These are phyloP conservation scores for Mythimna loreyi DNA, from an alignment of 2,888 invertebrate genomes.

Conservation along the genomic window DNA sequence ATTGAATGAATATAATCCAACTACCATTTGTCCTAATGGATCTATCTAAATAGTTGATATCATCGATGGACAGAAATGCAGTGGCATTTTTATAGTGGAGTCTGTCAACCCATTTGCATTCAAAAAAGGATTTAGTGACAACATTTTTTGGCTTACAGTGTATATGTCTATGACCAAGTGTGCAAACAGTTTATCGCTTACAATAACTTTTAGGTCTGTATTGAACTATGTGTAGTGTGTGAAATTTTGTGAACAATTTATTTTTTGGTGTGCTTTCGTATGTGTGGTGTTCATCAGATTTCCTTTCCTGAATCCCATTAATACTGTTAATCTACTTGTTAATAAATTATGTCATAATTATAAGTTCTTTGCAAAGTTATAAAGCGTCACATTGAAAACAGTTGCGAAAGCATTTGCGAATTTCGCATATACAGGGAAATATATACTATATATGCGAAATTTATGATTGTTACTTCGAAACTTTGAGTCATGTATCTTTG, in stretches of 20 bases:
- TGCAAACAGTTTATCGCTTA: background rate
- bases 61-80: background rate
- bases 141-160: background rate
- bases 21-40: background rate
- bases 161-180: background rate
- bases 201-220: background rate
- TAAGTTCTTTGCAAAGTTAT: slow-evolving; percentile 4
- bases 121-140: background rate
- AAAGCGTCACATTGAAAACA: background rate
- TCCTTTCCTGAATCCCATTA: background rate
- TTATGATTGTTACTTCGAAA: slow-evolving; percentile 18
- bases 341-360: background rate
- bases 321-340: no score
- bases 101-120: background rate
- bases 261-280: no score
- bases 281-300: background rate
- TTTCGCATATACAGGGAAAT: background rate
- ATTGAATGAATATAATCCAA: background rate
- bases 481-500: slow-evolving; percentile 23
- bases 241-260: background rate
- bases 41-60: background rate
- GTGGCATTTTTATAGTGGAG: no score
- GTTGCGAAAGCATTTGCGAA: background rate
- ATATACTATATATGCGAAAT: background rate
- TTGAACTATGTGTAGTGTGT: slow-evolving; percentile 1